Evolutionary conservation across 2,797 vertebrate genomes (phyloP), one percentile per base, ranked within the genome.

Genomic region (Merluccius polli): DNA sequence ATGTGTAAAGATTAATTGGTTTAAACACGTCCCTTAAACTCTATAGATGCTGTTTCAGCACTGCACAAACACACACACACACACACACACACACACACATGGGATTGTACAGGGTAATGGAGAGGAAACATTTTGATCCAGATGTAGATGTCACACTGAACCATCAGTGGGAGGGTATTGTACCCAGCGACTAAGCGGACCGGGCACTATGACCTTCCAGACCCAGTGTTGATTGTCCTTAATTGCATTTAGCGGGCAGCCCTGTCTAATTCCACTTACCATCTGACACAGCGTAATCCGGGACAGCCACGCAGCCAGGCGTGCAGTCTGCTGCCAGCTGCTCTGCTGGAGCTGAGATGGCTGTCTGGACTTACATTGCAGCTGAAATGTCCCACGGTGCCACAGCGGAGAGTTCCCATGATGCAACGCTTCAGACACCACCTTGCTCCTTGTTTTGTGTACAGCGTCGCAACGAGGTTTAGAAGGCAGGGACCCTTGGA

Each of bases 241-340:
- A 89, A 90, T 89, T 91, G 89, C 87, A 85, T 91, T 92, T 89
- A 89, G 86, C 87, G 78, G 88, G 87, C 73, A 67, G n/a, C 69
- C 27, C n/a, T 44, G 29, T 88, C 87, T 90, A 90, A 90, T 90
- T 90, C 89, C 87, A 79, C 87, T 78, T 82, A 86, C 86, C 77
- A 84, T 84, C 88, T 86, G 87, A 90, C 88, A 88, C 83, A 84
- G 89, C 86, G 86, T 88, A 90, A 89, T 88, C 88, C 88, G 74
- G 87, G 86, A 78, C 81, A 73, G 79, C 73, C 75, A 80, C 84
- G 85, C 85, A 86, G 85, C 41, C 80, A 82, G 78, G 79, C 81
- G 81, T 84, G 81, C 83, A 32, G 79, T 82, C 70, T 3, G 44
- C 44, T 78, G 82, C 85, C 84, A 87, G 87, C 87, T 86, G 85